A percentile compares a stretch with the other conserved stretches of the same genome.
phyloP scores from a whole-genome alignment of 2,113 vertebrate species.

The Penelope pileata region DNA sequence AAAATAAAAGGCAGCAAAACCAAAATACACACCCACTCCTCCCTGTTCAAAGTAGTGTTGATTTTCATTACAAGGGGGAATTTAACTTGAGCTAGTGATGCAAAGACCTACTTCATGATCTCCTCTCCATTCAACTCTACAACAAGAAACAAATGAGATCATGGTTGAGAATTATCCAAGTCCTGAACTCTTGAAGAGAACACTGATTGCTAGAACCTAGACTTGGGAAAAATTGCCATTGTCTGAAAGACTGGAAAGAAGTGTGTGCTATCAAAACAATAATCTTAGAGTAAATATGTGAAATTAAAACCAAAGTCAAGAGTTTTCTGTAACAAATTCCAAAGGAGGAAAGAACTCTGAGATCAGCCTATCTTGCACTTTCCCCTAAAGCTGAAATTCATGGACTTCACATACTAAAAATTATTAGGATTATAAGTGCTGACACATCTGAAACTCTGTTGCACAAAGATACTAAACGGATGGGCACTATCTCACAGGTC shows the following conservation, averaged over 20 bases:
- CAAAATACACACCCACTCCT: rapidly evolving
- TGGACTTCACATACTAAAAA: neutral
- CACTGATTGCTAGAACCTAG: neutral
- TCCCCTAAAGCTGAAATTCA: neutral
- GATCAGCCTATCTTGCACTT: neutral
- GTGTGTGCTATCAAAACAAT: neutral
- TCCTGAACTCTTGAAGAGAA: neutral
- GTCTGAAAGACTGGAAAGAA: neutral
- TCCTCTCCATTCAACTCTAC: neutral
- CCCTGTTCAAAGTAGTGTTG: neutral
- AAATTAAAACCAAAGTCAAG: neutral
- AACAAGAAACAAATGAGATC: neutral
- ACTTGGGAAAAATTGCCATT: neutral
- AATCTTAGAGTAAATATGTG: neutral
- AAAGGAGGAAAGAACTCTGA: neutral
- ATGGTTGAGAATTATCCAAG: neutral
- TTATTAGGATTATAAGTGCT: neutral
- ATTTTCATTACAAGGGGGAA: neutral
- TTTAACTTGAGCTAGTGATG: neutral
- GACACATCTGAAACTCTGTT: neutral
- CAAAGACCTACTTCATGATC: neutral
- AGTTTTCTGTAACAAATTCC: no score
- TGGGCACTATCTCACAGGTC: neutral
- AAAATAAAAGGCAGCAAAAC: neutral
- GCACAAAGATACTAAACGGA: neutral